Evolutionary conservation across 2,113 vertebrate genomes (phyloP), one percentile per base, ranked within the genome.

Genomic region (Indri indri): DNA sequence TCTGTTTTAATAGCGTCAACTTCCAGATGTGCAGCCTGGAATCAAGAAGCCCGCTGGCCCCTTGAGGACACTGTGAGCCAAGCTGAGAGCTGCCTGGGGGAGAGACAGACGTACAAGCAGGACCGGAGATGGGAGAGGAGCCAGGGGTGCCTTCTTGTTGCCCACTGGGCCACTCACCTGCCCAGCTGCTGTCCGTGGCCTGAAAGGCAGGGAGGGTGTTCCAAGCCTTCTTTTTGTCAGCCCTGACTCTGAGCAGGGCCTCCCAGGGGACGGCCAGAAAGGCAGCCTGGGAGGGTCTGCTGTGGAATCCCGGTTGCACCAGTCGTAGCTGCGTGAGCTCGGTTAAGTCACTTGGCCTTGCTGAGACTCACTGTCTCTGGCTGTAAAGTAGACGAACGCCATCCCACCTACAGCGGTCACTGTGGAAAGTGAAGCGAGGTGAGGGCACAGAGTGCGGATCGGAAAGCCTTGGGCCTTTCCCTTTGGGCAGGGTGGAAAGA

Each of bases 1-100:
- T 97, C 97, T 98, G 97, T 98, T 98, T 98, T 98, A 98, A 98
- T 97, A 98, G 97, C 93, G 77, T 98, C 97, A 97, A 97, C 97
- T 98, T 98, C 97, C 98, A 98, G 98, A 98, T 98, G 98, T 98
- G 97, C 97, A 98, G 97, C 97, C 97, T 98, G 97, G 98, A 98
- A 98, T 98, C 97, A 97, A 98, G 98, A 95, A 98, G 98, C 97
- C 97, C 97, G 96, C 22, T 96, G 97, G 98, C 88, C 97, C 93
- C 96, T 25, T 81, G 96, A 96, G 97, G 93, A 96, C 87, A 63
- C 65, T 5, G 32, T 12, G 90, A 94, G 97, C 96, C 97, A 97
- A 96, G 96, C 95, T 0, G 20, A 96, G 94, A n/a, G 86, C 94
- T 80, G 91, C 97, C 96, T 2, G 0, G 74, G 96, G 95, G 86